Evolutionary conservation across 1,140 invertebrate species (phyloP), one percentile per base, ranked within the genome.

Genomic region (Drosophila fuyamai): DNA sequence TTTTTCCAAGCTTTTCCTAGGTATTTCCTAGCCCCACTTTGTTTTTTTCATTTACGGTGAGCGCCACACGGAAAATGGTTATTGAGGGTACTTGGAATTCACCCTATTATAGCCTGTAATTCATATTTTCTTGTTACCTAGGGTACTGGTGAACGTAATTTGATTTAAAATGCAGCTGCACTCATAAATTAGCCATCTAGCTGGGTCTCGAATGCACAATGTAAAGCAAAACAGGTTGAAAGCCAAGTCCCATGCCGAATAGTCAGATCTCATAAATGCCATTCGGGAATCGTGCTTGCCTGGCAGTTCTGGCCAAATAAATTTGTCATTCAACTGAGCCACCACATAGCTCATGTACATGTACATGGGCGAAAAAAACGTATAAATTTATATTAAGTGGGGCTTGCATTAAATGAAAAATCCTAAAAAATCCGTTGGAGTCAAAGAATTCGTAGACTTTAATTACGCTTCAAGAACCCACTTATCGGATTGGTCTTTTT

Each of bases 61-160:
- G 50, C 46, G 53, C 29, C 7, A 35, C 63, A 61, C 62, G 63
- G 47, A 76, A 83, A 76, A 79, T 57, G 38, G 32, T 53, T 63
- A 66, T 74, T 81, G 16, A 27, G 40, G n/a, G 1, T n/a, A 6
- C 41, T 16, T 40, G 67, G 23, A 40, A 56, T 27, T 29, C 29
- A 16, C 35, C 36, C 27, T 50, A 44, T 54, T 59, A 36, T 18
- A 16, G 23, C 13, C 29, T 43, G 41, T 57, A 65, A 57, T 56
- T 65, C 50, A 38, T 59, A 59, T 66, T 76, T 66, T 75, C 40
- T 32, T 36, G 53, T 46, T 65, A 27, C 32, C 32, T 32, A 4
- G n/a, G 27, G 9, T 35, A 8, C 36, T 12, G 35, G 29, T 16
- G n/a, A 16, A 47, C 27, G 51, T 58, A 66, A 76, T 76, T 65